Evolutionary conservation across 2,113 vertebrate species (phyloP), one percentile per base, ranked within the genome.

Genomic region (Bungarus multicinctus): DNA sequence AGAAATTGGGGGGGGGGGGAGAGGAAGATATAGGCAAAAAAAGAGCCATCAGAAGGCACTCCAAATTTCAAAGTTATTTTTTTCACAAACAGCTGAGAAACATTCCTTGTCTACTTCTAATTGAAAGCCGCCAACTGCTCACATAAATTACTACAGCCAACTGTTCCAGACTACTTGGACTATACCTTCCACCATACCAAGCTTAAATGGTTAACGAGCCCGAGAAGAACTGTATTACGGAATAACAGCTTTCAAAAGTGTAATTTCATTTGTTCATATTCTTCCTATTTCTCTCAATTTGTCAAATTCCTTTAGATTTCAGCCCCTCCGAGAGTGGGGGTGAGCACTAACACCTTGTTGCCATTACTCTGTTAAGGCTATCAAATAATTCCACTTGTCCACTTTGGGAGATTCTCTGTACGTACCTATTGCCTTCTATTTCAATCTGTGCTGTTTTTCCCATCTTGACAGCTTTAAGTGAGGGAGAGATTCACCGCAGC

Each of bases 381-480:
- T 57, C 52, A 47, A 85, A 64, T 47, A 91, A 3, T 69, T 64
- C 45, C 22, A 6, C 27, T 22, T 8, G 57, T 2, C 30, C 7
- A 34, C 45, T 30, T 50, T 45, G 20, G 14, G 60, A 45, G 85
- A 60, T 39, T 64, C 34, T 52, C 52, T 39, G 23, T 90, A 93
- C 92, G 10, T 90, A 93, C 92, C 89, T 90, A 93, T 14, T 90
- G 55, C 55, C 45, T 93, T 53, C 81, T 39, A 43, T 55, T 53
- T 57, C 47, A 34, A 90, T 89, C 55, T 90, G 54, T 58, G n/a
- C 43, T 2, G 55, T 90, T 25, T 93, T 89, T 9, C 81, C 89
- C 92, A 93, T 90, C 74, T 86, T 57, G 16, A 39, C 5, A 16
- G 43, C 25, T 85, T 50, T 22, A 47, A 10, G 16, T 50, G 50